Evolutionary conservation across 1,140 invertebrate genomes (phyloP).

Genomic region (Prorops nasuta): DNA sequence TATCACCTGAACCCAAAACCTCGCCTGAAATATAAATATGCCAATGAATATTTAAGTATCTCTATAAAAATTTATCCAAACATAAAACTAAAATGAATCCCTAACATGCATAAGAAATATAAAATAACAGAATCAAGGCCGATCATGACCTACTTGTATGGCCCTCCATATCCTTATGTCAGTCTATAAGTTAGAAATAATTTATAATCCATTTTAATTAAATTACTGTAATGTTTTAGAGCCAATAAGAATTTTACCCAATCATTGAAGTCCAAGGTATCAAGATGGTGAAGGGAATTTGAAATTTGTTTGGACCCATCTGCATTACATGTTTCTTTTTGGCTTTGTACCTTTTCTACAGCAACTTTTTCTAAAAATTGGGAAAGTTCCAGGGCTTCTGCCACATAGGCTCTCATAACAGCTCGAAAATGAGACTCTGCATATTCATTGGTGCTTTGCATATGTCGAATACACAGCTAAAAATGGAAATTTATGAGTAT

Average conservation of each 20-base stretch:
- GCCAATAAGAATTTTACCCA: slow-evolving; percentile 67
- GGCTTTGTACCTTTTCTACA: slow-evolving; percentile 30
- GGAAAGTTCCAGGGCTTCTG: slow-evolving; percentile 85
- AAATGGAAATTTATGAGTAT: slow-evolving; percentile 9
- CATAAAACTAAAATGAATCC: neutral
- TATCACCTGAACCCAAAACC: slow-evolving; percentile 96
- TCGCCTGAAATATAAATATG: slow-evolving; percentile 65
- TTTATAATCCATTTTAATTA: neutral
- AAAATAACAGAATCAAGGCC: no score
- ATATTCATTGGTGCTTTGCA: slow-evolving; percentile 57
- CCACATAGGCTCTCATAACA: slow-evolving; percentile 85
- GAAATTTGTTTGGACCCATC: slow-evolving; percentile 49
- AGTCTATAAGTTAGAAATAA: slow-evolving; percentile 56
- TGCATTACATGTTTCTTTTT: slow-evolving; percentile 8
- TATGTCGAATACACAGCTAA: slow-evolving; percentile 69
- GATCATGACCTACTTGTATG: slow-evolving; percentile 71
- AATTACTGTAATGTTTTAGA: slow-evolving; percentile 2
- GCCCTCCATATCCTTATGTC: slow-evolving; percentile 73
- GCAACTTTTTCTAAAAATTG: slow-evolving; percentile 84
- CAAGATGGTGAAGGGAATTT: slow-evolving; percentile 65
- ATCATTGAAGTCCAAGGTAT: slow-evolving; percentile 78
- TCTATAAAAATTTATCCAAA: neutral
- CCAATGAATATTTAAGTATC: neutral
- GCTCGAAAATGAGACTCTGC: slow-evolving; percentile 85
- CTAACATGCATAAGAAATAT: slow-evolving; percentile 2